phyloP scores from a whole-genome alignment of 2,888 invertebrate species.

The Beris chalybata region DNA sequence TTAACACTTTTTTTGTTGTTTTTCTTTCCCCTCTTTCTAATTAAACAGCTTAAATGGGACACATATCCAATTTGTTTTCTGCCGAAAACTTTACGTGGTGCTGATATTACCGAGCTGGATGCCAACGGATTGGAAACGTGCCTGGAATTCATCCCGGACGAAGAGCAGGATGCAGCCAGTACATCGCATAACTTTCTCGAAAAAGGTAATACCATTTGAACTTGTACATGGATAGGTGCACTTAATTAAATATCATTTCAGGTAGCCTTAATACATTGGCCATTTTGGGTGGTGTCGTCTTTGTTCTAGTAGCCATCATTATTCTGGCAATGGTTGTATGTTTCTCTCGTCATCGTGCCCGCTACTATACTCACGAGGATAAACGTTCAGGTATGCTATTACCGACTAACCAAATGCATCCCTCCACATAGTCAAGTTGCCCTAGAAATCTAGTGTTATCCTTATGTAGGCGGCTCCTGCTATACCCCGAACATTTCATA shows the following conservation, averaged over 20 bases:
- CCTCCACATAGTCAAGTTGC: not conserved
- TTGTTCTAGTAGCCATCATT: slow-evolving; percentile 54
- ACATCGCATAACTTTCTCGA: slow-evolving; percentile 60
- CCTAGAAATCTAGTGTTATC: too few relatives aligned
- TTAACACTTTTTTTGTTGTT: too few relatives aligned
- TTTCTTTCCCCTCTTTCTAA: too few relatives aligned
- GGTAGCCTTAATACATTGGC: slow-evolving; percentile 60
- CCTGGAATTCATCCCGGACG: slow-evolving; percentile 56
- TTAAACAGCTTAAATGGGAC: slow-evolving; percentile 53
- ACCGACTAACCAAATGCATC: slow-evolving; percentile 8
- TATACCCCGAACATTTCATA: too few relatives aligned
- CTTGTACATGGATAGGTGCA: not conserved
- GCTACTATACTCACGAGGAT: slow-evolving; percentile 81
- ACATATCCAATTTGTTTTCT: slow-evolving; percentile 56
- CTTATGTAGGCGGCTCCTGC: too few relatives aligned
- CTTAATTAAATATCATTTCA: slow-evolving; percentile 44
- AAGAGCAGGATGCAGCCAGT: slow-evolving; percentile 59
- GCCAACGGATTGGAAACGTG: slow-evolving; percentile 53
- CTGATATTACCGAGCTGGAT: slow-evolving; percentile 55
- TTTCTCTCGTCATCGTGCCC: slow-evolving; percentile 69
- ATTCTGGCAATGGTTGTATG: slow-evolving; percentile 57
- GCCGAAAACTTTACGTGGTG: slow-evolving; percentile 54
- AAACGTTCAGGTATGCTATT: slow-evolving; percentile 54
- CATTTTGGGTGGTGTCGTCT: slow-evolving; percentile 55
- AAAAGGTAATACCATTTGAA: slow-evolving; percentile 52